A percentile compares a stretch with the other conserved stretches of the same genome.
phyloP scores from a whole-genome alignment of 1,140 invertebrate species.

The Uloborus diversus region DNA sequence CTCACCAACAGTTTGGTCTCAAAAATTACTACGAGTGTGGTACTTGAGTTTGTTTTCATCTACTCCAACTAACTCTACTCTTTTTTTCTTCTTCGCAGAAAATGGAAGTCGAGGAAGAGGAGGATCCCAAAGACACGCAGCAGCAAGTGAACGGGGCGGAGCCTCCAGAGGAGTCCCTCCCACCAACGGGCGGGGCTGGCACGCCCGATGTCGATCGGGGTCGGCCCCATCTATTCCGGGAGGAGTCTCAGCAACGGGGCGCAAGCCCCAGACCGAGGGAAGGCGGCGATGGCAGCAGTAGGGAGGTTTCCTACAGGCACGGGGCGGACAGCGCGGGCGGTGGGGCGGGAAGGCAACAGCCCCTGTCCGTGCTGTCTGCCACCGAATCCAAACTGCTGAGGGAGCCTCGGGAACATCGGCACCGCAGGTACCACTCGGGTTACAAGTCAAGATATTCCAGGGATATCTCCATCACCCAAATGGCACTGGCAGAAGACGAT shows the following conservation, averaged over 20 bases:
- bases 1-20: too few relatives aligned
- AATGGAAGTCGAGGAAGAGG: slow-evolving; percentile 51
- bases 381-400: slow-evolving; percentile 60
- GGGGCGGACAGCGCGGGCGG: background rate
- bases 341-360: slow-evolving; percentile 21
- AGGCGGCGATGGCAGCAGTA: slow-evolving; percentile 37
- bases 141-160: slow-evolving; percentile 11
- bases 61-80: too few relatives aligned
- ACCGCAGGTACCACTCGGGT: slow-evolving; percentile 55
- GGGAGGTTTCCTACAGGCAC: slow-evolving; percentile 27
- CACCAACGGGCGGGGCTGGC: background rate
- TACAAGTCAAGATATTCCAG: slow-evolving; percentile 60
- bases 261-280: slow-evolving; percentile 29
- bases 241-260: slow-evolving; percentile 6
- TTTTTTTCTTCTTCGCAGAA: slow-evolving; percentile 38
- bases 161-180: background rate
- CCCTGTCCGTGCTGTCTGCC: slow-evolving; percentile 22
- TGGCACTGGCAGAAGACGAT: slow-evolving; percentile 91
- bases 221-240: slow-evolving; percentile 6
- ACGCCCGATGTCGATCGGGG: slow-evolving; percentile 33
- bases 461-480: slow-evolving; percentile 81
- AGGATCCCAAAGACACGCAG: slow-evolving; percentile 44
- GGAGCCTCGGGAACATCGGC: slow-evolving; percentile 48
- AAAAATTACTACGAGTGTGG: too few relatives aligned
- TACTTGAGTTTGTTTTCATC: too few relatives aligned